A percentile compares a stretch with the other conserved stretches of the same genome.
Conservation (phyloP, 2,797 vertebrate genomes). For the Ctenopoma multispine region DNA sequence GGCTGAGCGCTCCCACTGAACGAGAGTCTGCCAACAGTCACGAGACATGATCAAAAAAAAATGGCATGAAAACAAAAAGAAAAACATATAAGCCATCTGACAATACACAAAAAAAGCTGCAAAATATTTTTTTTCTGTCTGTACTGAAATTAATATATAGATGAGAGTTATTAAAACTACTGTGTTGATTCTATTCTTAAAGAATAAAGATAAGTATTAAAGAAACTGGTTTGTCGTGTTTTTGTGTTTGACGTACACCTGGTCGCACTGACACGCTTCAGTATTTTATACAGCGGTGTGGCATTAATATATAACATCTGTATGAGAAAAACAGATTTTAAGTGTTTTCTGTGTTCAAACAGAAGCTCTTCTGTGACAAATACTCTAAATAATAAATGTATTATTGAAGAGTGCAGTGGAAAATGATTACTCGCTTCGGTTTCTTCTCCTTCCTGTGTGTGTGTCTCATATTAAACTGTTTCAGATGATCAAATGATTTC, state of each 20-base stretch:
- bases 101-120: conserved; percentile 70
- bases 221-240: conserved; percentile 38
- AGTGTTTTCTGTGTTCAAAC: conserved; percentile 4
- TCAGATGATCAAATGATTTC: no score
- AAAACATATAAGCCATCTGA: conserved; percentile 64
- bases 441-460: no score
- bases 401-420: conserved; percentile 1
- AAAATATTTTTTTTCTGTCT: conserved; percentile 84
- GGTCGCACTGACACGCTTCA: conserved; percentile 12
- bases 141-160: conserved; percentile 84
- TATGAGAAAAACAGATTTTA: no score
- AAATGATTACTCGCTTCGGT: no score
- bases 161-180: conserved; percentile 77
- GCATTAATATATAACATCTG: conserved; percentile 5
- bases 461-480: no score
- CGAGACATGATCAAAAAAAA: conserved; percentile 52
- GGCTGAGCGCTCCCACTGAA: conserved; percentile 51
- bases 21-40: conserved; percentile 53
- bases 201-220: conserved; percentile 86
- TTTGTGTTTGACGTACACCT: conserved; percentile 16
- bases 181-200: conserved; percentile 85
- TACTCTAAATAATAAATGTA: conserved; percentile 10
- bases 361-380: conserved; percentile 8
- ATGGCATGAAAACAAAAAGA: conserved; percentile 46
- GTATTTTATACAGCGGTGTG: conserved; percentile 11